phyloP scores from a whole-genome alignment of 2,113 vertebrate genomes.

The Psittacus erithacus region DNA sequence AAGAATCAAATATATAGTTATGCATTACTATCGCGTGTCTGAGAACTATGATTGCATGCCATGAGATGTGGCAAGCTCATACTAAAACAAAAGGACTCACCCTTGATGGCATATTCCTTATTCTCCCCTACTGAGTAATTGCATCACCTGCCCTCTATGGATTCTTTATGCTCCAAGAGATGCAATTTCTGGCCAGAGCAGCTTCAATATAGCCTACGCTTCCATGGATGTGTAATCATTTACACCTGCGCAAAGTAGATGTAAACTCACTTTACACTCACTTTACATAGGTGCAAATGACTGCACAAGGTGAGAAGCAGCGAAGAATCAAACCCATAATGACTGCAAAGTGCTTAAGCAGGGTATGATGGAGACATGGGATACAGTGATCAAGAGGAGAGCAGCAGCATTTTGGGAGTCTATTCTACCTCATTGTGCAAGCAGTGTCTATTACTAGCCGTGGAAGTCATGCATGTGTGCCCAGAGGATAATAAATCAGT shows the following conservation, averaged over 20 bases:
- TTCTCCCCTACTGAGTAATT: not conserved
- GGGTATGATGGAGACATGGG: not conserved
- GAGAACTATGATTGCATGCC: not conserved
- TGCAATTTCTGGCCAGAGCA: not conserved
- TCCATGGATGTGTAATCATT: not conserved
- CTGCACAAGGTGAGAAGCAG: conserved; percentile 10
- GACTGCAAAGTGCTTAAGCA: not conserved
- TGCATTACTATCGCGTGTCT: not conserved
- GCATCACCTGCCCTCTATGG: not conserved
- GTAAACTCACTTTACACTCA: conserved; percentile 50
- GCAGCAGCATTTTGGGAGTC: not conserved
- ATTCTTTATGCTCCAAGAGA: not conserved
- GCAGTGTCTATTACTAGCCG: not conserved
- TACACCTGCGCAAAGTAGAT: not conserved
- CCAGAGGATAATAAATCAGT: conserved; percentile 2
- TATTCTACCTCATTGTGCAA: not conserved
- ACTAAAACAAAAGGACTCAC: not conserved
- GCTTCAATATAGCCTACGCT: not conserved
- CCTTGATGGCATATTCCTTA: not conserved
- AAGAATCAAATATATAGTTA: not conserved
- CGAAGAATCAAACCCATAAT: not conserved
- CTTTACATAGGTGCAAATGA: conserved; percentile 32
- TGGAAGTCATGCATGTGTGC: not conserved
- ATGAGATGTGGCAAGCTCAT: not conserved
- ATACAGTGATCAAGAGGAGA: not conserved